Evolutionary conservation across 2,888 invertebrate genomes (phyloP).

Genomic region (Nowickia ferox): DNA sequence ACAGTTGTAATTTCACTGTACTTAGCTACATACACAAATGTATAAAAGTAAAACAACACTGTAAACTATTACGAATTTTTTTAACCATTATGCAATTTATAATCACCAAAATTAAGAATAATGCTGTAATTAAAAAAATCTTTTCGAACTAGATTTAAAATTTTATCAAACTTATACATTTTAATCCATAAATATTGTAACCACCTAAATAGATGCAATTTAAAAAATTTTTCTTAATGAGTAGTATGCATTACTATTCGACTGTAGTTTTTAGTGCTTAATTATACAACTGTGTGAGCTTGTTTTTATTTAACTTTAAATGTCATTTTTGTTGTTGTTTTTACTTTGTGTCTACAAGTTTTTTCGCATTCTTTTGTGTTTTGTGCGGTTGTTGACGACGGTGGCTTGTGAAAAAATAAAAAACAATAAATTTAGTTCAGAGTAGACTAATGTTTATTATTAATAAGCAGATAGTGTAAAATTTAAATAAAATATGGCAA

Average conservation of each 20-base stretch:
- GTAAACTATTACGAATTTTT: too few species aligned
- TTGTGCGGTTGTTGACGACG: constrained; percentile 52
- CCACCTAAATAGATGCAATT: too few species aligned
- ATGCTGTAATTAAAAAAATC: too few species aligned
- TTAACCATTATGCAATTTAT: too few species aligned
- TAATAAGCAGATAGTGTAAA: neutral
- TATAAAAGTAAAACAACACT: too few species aligned
- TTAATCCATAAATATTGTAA: too few species aligned
- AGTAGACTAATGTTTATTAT: constrained; percentile 29
- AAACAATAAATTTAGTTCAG: constrained; percentile 31
- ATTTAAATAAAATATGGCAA: neutral
- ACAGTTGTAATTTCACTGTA: too few species aligned
- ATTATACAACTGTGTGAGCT: constrained; percentile 25
- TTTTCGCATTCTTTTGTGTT: constrained; percentile 37
- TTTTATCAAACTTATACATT: too few species aligned
- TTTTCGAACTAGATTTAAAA: too few species aligned
- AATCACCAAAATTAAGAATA: too few species aligned
- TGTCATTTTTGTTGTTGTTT: constrained; percentile 56
- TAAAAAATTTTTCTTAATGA: neutral
- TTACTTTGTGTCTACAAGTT: constrained; percentile 52
- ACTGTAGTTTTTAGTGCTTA: neutral
- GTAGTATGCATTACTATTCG: neutral
- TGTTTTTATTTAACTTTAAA: constrained; percentile 48
- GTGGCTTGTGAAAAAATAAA: constrained; percentile 7
- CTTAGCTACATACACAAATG: too few species aligned